phyloP scores from a whole-genome alignment of 2,113 vertebrate species.

The Scalopus aquaticus region DNA sequence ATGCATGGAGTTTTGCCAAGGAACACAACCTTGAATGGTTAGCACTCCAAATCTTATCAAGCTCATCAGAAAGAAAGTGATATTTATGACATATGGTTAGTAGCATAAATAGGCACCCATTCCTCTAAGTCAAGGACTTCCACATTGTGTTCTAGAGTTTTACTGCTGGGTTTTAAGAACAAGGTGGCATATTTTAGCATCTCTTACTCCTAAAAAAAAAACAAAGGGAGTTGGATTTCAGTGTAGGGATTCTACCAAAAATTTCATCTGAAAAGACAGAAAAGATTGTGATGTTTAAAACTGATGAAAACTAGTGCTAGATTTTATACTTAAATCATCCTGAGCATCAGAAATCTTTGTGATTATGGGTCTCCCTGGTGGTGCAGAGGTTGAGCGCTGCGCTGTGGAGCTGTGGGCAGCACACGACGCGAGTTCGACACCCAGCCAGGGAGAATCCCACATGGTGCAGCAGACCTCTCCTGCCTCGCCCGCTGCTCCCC shows the following conservation, averaged over 20 bases:
- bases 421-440: too few relatives aligned
- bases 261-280: slow-evolving; percentile 13
- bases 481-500: too few relatives aligned
- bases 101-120: background rate
- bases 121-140: slow-evolving; percentile 21
- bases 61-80: background rate
- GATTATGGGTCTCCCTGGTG: too few relatives aligned
- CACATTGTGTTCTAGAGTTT: background rate
- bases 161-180: background rate
- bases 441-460: too few relatives aligned
- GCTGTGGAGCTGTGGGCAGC: too few relatives aligned
- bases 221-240: background rate
- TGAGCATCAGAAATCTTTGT: background rate
- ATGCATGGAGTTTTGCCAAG: background rate
- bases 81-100: background rate
- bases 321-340: background rate
- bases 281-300: background rate
- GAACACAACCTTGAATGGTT: background rate
- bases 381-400: too few relatives aligned
- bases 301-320: background rate
- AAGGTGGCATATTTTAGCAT: background rate
- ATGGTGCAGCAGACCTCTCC: too few relatives aligned
- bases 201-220: background rate
- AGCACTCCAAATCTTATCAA: slow-evolving; percentile 43
- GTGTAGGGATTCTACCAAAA: background rate